Percentiles rank a stretch among this genome's conserved stretches.
Evolutionary conservation across 2,888 invertebrate genomes (phyloP).

Genomic region (Limnephilus lunatus): DNA sequence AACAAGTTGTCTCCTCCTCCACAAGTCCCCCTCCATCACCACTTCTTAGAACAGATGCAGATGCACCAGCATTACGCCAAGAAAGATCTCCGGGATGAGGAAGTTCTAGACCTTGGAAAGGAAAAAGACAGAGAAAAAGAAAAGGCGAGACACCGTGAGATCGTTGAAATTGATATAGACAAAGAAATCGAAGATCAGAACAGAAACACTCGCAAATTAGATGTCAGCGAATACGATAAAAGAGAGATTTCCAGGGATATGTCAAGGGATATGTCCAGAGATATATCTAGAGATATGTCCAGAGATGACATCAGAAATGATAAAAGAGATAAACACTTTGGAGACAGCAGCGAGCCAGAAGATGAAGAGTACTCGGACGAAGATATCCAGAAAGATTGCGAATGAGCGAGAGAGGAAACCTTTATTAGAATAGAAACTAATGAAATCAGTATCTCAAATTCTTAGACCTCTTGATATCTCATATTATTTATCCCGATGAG

Average conservation of each 20-base stretch:
- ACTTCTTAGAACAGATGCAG: constrained; percentile 81
- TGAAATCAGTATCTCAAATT: constrained; percentile 36
- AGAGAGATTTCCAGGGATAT: constrained; percentile 64
- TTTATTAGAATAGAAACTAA: constrained; percentile 23
- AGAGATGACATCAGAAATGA: constrained; percentile 61
- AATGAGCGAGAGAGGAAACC: constrained; percentile 34
- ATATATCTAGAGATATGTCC: constrained; percentile 62
- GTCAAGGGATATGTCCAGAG: constrained; percentile 25
- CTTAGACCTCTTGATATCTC: constrained; percentile 6
- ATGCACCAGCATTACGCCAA: constrained; percentile 81
- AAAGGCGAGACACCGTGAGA: constrained; percentile 67
- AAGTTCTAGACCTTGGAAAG: constrained; percentile 78
- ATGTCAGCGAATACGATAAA: constrained; percentile 70
- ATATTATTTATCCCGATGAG: constrained; percentile 44
- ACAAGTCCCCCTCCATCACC: constrained; percentile 78
- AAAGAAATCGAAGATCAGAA: constrained; percentile 77
- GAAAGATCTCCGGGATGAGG: constrained; percentile 71
- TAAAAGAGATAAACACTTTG: constrained; percentile 62
- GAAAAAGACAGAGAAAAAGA: constrained; percentile 71
- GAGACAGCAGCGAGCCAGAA: constrained; percentile 70
- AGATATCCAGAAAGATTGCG: constrained; percentile 71
- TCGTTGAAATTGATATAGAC: constrained; percentile 73
- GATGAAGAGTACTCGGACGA: constrained; percentile 76
- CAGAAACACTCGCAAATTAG: constrained; percentile 73
- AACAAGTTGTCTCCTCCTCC: constrained; percentile 79